A percentile compares a stretch with the other conserved stretches of the same genome.
phyloP scores from a whole-genome alignment of 2,113 vertebrate genomes.

The Nesogale talazaci region DNA sequence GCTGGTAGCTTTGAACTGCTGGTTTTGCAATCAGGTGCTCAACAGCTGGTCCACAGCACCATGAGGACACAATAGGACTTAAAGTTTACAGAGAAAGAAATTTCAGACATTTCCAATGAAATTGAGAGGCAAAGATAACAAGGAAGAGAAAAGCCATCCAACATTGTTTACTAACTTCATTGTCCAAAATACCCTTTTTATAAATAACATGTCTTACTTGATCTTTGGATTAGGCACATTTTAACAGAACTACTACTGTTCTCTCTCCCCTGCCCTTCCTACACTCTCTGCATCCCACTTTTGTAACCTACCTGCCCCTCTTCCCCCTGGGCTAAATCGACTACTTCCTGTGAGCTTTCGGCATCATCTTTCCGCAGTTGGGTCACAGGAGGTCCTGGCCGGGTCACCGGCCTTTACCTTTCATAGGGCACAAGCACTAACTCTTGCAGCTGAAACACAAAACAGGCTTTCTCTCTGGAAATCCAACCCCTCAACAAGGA shows the following conservation, averaged over 20 bases:
- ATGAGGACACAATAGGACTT: not conserved
- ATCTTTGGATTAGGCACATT: not conserved
- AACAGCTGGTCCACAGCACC: too few species aligned
- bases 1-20: too few species aligned
- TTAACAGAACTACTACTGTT: slow-evolving; percentile 10
- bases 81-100: slow-evolving; percentile 30
- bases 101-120: not conserved
- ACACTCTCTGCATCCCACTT: not conserved
- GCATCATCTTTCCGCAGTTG: slow-evolving; percentile 50
- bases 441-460: slow-evolving; percentile 6
- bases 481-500: not conserved
- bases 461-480: slow-evolving; percentile 8
- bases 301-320: not conserved
- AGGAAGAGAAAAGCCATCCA: not conserved
- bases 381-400: not conserved
- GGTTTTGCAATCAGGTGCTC: too few species aligned
- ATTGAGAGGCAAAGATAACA: not conserved
- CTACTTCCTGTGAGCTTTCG: slow-evolving; percentile 10
- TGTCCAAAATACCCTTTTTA: not conserved
- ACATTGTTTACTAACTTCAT: not conserved
- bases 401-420: slow-evolving; percentile 44
- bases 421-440: not conserved
- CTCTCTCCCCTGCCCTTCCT: not conserved
- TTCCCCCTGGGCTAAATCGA: not conserved
- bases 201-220: not conserved